Evolutionary conservation across 2,888 invertebrate species (phyloP).

Genomic region (Nesidiocoris tenuis): DNA sequence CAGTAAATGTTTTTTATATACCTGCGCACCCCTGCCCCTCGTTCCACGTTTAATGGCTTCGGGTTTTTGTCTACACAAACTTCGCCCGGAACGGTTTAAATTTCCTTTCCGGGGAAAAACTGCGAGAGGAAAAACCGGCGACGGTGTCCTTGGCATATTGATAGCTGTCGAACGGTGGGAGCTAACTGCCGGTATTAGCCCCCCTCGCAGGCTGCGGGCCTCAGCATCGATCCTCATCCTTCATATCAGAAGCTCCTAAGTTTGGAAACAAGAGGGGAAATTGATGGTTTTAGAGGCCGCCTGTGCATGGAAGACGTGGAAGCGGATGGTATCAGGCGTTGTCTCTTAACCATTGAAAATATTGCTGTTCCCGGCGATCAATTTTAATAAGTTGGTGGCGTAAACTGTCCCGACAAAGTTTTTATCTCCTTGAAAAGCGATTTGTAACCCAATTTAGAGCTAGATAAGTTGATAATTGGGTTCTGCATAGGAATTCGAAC

Average conservation of each 20-base stretch:
- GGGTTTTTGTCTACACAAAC: conserved; percentile 31
- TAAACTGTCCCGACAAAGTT: not conserved
- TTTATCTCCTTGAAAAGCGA: not conserved
- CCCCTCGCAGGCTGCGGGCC: not conserved
- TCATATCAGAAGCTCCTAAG: not conserved
- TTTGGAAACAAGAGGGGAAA: not conserved
- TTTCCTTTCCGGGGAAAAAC: not conserved
- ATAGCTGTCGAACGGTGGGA: conserved; percentile 33
- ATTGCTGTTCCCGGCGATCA: not conserved
- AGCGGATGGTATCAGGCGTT: not conserved
- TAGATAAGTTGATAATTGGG: too few species aligned
- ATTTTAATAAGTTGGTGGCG: conserved; percentile 7
- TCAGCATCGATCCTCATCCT: conserved; percentile 21
- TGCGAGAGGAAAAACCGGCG: not conserved
- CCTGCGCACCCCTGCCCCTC: conserved; percentile 5
- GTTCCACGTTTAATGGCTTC: conserved; percentile 4
- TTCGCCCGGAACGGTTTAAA: conserved; percentile 36
- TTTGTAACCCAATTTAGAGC: too few species aligned
- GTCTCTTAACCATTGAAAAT: not conserved
- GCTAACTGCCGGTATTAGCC: conserved; percentile 24
- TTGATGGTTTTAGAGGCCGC: not conserved
- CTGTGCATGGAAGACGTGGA: not conserved
- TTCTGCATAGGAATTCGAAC: too few species aligned
- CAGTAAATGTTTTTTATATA: conserved; percentile 39
- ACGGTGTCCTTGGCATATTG: conserved; percentile 24